These are phyloP conservation scores for Rhinolophus ferrumequinum DNA, from an alignment of 2,113 vertebrate species.

Conservation along the genomic window DNA sequence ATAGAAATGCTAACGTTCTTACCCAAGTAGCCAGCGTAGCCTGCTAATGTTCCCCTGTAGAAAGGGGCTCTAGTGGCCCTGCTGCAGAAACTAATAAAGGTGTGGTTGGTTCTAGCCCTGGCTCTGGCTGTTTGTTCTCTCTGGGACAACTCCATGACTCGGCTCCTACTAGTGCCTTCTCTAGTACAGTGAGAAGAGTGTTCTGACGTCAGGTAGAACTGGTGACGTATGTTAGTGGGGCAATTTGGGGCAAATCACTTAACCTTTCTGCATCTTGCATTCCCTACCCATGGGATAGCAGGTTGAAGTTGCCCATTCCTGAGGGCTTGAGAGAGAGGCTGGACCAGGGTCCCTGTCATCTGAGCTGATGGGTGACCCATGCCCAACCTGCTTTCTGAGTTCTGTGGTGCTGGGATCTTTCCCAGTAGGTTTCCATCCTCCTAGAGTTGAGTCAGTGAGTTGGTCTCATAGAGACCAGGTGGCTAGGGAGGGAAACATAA, in stretches of 20 bases:
- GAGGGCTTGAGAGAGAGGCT: neutral
- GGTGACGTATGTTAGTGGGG: neutral
- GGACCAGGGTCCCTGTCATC: neutral
- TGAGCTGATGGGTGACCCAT: slow-evolving; percentile 26
- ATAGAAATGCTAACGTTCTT: slow-evolving; percentile 54
- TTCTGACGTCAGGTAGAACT: neutral
- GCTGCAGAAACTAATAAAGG: slow-evolving; percentile 75
- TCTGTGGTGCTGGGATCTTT: neutral
- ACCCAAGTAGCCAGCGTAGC: slow-evolving; percentile 23
- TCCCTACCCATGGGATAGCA: neutral
- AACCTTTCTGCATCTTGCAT: neutral
- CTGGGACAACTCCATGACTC: neutral
- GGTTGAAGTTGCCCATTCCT: neutral
- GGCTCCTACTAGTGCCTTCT: neutral
- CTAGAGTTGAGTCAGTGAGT: neutral
- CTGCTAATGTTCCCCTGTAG: neutral
- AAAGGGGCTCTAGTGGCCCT: neutral
- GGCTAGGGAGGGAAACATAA: neutral
- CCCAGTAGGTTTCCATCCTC: neutral
- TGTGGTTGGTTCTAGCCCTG: slow-evolving; percentile 16
- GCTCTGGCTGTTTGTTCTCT: slow-evolving; percentile 37
- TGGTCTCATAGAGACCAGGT: neutral
- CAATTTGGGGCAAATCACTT: neutral
- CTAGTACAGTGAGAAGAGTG: neutral
- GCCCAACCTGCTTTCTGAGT: neutral